Base-by-base conservation (phyloP, 2,888 invertebrate genomes). In the Luffia ferchaultella region DNA sequence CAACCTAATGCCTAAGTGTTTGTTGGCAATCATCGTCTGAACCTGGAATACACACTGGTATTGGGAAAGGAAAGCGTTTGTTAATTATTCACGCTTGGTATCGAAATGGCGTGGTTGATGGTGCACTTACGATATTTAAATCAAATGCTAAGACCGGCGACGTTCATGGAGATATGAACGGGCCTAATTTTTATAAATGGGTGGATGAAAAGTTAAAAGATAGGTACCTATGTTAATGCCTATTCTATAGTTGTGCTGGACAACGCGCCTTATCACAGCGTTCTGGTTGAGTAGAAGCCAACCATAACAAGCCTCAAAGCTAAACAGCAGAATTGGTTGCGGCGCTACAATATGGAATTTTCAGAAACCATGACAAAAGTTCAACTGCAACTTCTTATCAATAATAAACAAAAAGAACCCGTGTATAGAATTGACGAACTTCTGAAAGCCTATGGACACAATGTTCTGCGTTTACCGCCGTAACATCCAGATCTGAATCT, bases 281-380 rank as follows among this genome's bases (percentile, higher is more conserved):
- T 55, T 45, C 53, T 55, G 44, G 52, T 53, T 53, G 55, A 58
- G 20, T 56, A 57, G 51, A 56, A 55, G 42, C 56, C 58, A 42
- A 53, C 54, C 15, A 58, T 55, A 30, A 12, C 30, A 30, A 30
- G 30, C 30, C 41, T 16, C 51, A 50, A 42, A 20, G 19, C 30
- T 30, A 12, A 30, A 30, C 30, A 30, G 30, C 30, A 30, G 30
- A 30, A 30, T 12, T 30, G 30, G n/a, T n/a, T n/a, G n/a, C n/a
- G n/a, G 30, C 30, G 30, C 5, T 30, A 30, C 30, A 30, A 30
- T 30, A 12, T 30, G 3, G 30, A 30, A 30, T 30, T 30, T 30
- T 30, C 30, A 30, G 30, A 30, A 30, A 30, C 30, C 30, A 30
- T 30, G 30, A 30, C 30, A 30, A 30, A 30, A 30, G 12, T 12